Base-by-base conservation (phyloP, 2,797 vertebrate species). In the Catamblyrhynchus diadema region DNA sequence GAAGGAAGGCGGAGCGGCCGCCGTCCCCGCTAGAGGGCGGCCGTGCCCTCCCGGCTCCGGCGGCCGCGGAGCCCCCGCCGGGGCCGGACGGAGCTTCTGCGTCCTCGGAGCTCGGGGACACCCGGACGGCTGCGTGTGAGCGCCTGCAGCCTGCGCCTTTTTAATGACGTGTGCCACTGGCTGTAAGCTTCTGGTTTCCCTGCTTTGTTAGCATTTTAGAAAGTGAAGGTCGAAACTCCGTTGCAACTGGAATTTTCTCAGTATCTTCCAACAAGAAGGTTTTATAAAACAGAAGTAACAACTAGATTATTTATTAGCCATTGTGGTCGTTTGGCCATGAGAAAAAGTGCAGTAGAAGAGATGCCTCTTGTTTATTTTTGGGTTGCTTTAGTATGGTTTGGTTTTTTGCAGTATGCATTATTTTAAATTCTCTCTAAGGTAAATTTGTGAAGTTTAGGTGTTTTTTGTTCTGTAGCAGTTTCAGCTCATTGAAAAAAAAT, bases 151-250 rank as follows among this genome's bases (percentile, higher is more conserved):
- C 44, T 6, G n/a, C n/a, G 7, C 28, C 47, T 30, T 1, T 1
- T 1, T 2, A 8, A 0, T 9, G 8, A 7, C 24, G 2, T 1
- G 2, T 3, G 16, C 1, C 7, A 4, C 47, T 12, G 39, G 1
- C 3, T 18, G 20, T 7, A 2, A 30, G 33, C 54, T 4, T 20
- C 67, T 45, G 57, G 0, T 22, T 35, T 27, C 44, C 20, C 57
- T 16, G 28, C 3, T 8, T 30, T 33, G 30, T 3, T 41, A 8
- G 1, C 30, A 1, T 22, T 47, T 8, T 27, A 54, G 47, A 70
- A 41, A 47, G 41, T 12, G 56, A 25, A 18, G 20, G 24, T 32
- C 64, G 21, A 25, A 54, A 10, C 33, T 12, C 35, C 39, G 3
- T 25, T 79, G 69, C 87, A 79, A 27, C 33, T 23, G 53, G 42